A percentile compares a stretch with the other conserved stretches of the same genome.
Evolutionary conservation across 1,140 invertebrate genomes (phyloP).

Genomic region (Dinoponera quadriceps): DNA sequence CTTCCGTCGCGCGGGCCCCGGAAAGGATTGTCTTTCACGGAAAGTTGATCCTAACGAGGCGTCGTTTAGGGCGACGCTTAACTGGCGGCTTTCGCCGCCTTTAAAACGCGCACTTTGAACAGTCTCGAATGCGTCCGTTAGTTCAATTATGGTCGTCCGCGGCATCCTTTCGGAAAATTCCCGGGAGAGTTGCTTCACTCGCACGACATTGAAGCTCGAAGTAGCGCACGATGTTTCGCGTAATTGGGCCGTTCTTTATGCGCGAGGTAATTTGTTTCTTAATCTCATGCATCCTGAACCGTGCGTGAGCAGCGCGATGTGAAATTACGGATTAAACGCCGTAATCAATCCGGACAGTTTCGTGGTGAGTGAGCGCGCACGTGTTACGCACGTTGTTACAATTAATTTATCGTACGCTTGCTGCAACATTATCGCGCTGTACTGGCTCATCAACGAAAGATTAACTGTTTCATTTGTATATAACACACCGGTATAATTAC

Average conservation of each 20-base stretch:
- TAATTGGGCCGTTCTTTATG: background rate
- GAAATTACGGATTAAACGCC: too few species aligned
- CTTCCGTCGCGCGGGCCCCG: constrained; percentile 12
- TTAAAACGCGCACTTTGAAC: constrained; percentile 4
- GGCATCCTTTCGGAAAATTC: background rate
- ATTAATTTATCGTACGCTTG: background rate
- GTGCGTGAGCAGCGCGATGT: too few species aligned
- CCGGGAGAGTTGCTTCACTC: background rate
- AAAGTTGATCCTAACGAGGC: constrained; percentile 8
- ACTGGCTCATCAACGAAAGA: background rate
- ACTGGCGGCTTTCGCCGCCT: background rate
- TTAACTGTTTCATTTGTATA: constrained; percentile 23
- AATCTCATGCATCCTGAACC: too few species aligned
- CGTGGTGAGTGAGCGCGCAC: background rate
- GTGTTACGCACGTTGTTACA: background rate
- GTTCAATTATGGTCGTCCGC: background rate
- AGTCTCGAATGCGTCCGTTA: constrained; percentile 17
- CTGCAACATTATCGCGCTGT: background rate
- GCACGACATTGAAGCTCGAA: constrained; percentile 2
- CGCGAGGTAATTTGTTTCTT: too few species aligned
- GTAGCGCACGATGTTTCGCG: background rate
- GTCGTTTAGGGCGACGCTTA: constrained; percentile 10
- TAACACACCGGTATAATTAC: background rate
- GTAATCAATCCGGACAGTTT: too few species aligned
- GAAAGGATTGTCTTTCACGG: constrained; percentile 42